These are phyloP conservation scores for Halcyon leucocephala DNA, from an alignment of 2,797 vertebrate species.

Conservation along the genomic window DNA sequence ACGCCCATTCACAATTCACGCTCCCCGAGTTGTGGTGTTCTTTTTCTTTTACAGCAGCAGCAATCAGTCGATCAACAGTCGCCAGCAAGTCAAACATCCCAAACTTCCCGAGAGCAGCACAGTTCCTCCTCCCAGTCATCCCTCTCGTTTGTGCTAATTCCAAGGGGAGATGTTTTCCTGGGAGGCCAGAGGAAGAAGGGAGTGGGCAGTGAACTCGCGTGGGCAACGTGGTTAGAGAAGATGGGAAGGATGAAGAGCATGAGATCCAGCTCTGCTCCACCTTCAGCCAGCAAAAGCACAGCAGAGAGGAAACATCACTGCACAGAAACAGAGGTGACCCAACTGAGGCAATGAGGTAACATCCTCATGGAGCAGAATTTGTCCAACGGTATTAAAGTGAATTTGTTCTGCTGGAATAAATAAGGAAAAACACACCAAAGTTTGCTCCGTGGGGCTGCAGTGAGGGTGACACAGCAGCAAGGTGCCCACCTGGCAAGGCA, in stretches of 20 bases:
- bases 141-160: not conserved
- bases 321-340: rapidly evolving
- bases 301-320: not conserved
- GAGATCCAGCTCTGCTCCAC: not conserved
- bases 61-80: not conserved
- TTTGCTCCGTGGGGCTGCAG: not conserved
- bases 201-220: not conserved
- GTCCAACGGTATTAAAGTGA: not conserved
- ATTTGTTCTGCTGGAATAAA: not conserved
- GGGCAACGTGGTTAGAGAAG: not conserved
- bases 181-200: not conserved
- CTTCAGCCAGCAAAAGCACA: not conserved
- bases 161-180: not conserved
- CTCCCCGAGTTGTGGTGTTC: not conserved
- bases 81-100: not conserved
- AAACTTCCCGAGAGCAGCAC: not conserved
- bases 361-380: rapidly evolving
- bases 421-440: not conserved
- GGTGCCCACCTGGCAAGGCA: not conserved
- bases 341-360: not conserved
- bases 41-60: not conserved
- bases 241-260: not conserved
- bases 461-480: not conserved
- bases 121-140: not conserved
- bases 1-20: not conserved